phyloP scores from a whole-genome alignment of 2,888 invertebrate genomes.

The Stictocephala bisonia region DNA sequence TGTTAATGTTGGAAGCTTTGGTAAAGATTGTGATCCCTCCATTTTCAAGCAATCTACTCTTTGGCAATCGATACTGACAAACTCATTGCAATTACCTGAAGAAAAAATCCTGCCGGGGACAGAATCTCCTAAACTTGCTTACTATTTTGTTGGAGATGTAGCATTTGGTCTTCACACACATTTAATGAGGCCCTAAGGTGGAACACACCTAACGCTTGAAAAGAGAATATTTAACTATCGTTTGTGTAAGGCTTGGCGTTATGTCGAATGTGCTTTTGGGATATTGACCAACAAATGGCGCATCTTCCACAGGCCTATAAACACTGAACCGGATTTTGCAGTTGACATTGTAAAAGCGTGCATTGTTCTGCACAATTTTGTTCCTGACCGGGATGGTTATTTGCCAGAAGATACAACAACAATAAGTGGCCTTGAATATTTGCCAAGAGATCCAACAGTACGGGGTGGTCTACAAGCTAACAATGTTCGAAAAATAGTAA shows the following conservation, averaged over 20 bases:
- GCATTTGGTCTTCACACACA: slow-evolving; percentile 56
- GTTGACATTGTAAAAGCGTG: slow-evolving; percentile 59
- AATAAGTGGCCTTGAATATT: slow-evolving; percentile 53
- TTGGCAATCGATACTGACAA: slow-evolving; percentile 35
- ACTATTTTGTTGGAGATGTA: slow-evolving; percentile 60
- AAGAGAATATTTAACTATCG: slow-evolving; percentile 59
- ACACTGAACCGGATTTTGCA: slow-evolving; percentile 58
- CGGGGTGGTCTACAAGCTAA: slow-evolving; percentile 51
- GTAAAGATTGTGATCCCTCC: slow-evolving; percentile 41
- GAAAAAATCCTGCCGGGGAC: slow-evolving; percentile 55
- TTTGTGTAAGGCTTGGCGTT: slow-evolving; percentile 54
- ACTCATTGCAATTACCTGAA: slow-evolving; percentile 54
- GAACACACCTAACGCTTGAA: slow-evolving; percentile 50
- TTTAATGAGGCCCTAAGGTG: slow-evolving; percentile 56
- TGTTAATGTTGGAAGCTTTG: slow-evolving; percentile 44
- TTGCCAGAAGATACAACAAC: slow-evolving; percentile 52
- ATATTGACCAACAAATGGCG: slow-evolving; percentile 61
- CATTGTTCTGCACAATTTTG: slow-evolving; percentile 56
- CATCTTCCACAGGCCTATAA: slow-evolving; percentile 61
- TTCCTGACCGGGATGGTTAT: slow-evolving; percentile 53
- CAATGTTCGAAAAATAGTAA: slow-evolving; percentile 51
- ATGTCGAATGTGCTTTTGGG: slow-evolving; percentile 58
- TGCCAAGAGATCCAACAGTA: slow-evolving; percentile 44
- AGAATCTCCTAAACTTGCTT: slow-evolving; percentile 53
- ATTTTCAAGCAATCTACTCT: slow-evolving; percentile 43